Evolutionary conservation across 2,888 invertebrate genomes (phyloP).

Genomic region (Magallana nippona): DNA sequence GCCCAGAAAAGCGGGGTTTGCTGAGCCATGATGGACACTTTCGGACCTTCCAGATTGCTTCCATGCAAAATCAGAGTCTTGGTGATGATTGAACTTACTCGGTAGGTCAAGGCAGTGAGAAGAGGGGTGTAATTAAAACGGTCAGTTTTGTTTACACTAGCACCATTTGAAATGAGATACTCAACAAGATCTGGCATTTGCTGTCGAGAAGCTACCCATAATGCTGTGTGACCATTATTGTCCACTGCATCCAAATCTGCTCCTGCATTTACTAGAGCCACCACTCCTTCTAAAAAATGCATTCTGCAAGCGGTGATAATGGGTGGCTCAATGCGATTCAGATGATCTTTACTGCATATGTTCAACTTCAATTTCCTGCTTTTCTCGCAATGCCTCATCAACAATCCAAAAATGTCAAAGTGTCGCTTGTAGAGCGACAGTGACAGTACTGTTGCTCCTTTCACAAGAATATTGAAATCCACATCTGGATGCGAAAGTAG

Average conservation of each 20-base stretch:
- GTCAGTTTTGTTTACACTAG: constrained; percentile 76
- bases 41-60: constrained; percentile 68
- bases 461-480: constrained; percentile 76
- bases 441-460: constrained; percentile 78
- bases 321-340: constrained; percentile 78
- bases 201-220: constrained; percentile 72
- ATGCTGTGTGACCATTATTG: constrained; percentile 71
- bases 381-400: constrained; percentile 75
- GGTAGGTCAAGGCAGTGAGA: constrained; percentile 71
- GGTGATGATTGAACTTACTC: constrained; percentile 72
- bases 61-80: constrained; percentile 72
- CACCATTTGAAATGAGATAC: constrained; percentile 72
- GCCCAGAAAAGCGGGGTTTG: constrained; percentile 74
- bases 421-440: constrained; percentile 76
- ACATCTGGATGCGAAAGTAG: constrained; percentile 71
- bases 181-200: constrained; percentile 73
- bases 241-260: constrained; percentile 76
- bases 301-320: constrained; percentile 79
- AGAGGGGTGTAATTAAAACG: constrained; percentile 76
- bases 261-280: constrained; percentile 71
- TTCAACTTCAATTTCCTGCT: constrained; percentile 73
- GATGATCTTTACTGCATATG: constrained; percentile 76
- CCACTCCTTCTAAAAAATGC: constrained; percentile 76
- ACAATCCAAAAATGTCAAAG: constrained; percentile 73
- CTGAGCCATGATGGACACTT: constrained; percentile 61